A percentile compares a stretch with the other conserved stretches of the same genome.
Evolutionary conservation across 2,113 vertebrate species (phyloP).

Genomic region (Crypturellus undulatus): DNA sequence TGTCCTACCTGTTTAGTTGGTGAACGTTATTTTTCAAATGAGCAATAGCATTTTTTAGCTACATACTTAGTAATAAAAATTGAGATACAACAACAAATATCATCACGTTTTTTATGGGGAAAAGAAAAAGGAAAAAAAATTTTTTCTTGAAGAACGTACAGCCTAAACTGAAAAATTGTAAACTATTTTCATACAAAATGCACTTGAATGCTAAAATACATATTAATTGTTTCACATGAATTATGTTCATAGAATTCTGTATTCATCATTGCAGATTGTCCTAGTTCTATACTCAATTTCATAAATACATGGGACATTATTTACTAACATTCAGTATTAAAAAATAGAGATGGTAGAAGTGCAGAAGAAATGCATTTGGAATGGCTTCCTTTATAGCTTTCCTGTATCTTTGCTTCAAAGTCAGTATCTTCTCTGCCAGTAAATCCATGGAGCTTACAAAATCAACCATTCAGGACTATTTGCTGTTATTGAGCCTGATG

Average conservation of each 20-base stretch:
- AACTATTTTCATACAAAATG: not conserved
- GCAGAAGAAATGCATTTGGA: not conserved
- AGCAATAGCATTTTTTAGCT: not conserved
- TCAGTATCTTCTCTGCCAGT: not conserved
- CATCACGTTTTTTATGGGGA: not conserved
- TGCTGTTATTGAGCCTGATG: not conserved
- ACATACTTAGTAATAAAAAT: not conserved
- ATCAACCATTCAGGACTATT: not conserved
- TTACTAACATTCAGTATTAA: not conserved
- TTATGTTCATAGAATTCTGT: not conserved
- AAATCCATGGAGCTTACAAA: not conserved
- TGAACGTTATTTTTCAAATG: not conserved
- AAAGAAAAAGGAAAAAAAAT: not conserved
- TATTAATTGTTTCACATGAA: not conserved
- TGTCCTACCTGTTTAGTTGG: not conserved
- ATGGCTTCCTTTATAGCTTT: not conserved
- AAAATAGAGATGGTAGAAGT: not conserved
- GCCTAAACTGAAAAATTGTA: not conserved
- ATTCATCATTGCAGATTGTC: not conserved
- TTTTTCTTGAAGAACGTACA: not conserved
- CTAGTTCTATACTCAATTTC: not conserved
- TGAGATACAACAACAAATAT: not conserved
- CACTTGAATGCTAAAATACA: not conserved
- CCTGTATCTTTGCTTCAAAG: not conserved
- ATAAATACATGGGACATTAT: not conserved